A percentile compares a stretch with the other conserved stretches of the same genome.
These are phyloP conservation scores for Arrhamphus sclerolepis DNA, from an alignment of 2,797 vertebrate species.

Conservation along the genomic window DNA sequence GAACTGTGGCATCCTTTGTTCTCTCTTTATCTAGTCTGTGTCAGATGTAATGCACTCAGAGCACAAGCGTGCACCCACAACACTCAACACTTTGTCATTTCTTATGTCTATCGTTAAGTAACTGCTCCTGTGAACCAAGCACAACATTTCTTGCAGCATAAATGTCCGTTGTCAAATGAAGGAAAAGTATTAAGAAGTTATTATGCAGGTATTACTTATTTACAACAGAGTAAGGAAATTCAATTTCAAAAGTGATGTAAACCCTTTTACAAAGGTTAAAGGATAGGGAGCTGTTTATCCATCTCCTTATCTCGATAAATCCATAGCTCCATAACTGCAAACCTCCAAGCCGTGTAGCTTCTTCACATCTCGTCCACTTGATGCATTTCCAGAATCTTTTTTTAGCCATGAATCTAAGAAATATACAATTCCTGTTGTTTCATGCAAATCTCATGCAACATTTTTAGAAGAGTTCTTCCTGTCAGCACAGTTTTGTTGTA, in stretches of 20 bases:
- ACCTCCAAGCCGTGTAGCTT: neutral
- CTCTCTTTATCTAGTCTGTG: conserved; percentile 1
- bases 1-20: conserved; percentile 32
- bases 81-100: conserved; percentile 10
- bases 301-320: no score
- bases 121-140: no score
- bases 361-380: neutral
- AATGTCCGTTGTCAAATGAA: no score
- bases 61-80: no score
- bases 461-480: neutral
- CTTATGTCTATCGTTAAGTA: conserved; percentile 7
- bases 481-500: conserved; percentile 6
- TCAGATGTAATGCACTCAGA: conserved; percentile 24
- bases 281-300: no score
- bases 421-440: neutral
- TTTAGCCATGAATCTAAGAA: neutral
- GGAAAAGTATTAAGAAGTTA: no score
- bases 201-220: no score
- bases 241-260: no score
- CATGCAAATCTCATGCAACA: neutral
- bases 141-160: no score
- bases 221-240: no score
- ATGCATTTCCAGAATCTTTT: neutral
- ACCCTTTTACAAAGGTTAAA: no score
- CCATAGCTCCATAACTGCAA: no score